phyloP scores from a whole-genome alignment of 2,888 invertebrate genomes.

The Cacoxenus indagator region DNA sequence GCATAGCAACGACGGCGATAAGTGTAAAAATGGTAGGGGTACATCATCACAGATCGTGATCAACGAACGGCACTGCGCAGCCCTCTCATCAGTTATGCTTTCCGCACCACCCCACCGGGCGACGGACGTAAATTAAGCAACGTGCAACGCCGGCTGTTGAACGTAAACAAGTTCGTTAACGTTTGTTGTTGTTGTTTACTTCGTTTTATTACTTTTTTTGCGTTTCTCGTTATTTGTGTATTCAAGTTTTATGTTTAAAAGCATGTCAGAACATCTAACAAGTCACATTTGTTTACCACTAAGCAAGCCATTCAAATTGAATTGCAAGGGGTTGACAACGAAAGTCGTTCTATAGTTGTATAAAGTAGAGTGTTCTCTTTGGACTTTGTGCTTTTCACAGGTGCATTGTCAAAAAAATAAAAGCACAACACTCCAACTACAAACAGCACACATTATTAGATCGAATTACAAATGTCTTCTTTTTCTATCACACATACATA shows the following conservation, averaged over 20 bases:
- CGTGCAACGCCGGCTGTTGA: slow-evolving; percentile 43
- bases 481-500: not conserved
- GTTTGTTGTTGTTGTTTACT: slow-evolving; percentile 6
- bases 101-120: no score
- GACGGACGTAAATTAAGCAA: no score
- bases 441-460: not conserved
- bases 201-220: slow-evolving; percentile 20
- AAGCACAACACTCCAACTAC: not conserved
- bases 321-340: no score
- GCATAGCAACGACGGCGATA: no score
- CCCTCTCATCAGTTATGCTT: no score
- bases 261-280: slow-evolving; percentile 31
- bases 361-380: slow-evolving; percentile 12
- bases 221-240: slow-evolving; percentile 31
- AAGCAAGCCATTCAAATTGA: no score
- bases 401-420: slow-evolving; percentile 20
- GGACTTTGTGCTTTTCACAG: no score
- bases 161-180: slow-evolving; percentile 62
- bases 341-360: slow-evolving; percentile 27
- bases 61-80: not conserved
- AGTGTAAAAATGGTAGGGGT: no score
- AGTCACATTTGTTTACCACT: slow-evolving; percentile 50
- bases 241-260: slow-evolving; percentile 26
- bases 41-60: no score
- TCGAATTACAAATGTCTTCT: not conserved